Evolutionary conservation across 2,113 vertebrate species (phyloP).

Genomic region (Cettia cetti): DNA sequence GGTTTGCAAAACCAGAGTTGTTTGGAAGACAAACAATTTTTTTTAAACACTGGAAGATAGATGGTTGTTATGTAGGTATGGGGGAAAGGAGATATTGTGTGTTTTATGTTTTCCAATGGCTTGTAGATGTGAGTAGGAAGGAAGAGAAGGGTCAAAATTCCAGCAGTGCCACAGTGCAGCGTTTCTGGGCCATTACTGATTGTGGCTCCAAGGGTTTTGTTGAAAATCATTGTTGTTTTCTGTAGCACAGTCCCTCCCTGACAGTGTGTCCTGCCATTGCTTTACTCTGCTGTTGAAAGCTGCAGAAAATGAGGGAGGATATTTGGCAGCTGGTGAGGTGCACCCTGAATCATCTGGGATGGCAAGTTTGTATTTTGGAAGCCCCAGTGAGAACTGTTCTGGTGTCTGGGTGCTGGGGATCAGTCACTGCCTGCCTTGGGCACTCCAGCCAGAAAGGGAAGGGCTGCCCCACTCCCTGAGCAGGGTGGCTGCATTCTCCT

Average conservation of each 20-base stretch:
- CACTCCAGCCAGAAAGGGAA: rapidly evolving
- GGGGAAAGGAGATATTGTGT: background rate
- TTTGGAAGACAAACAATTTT: background rate
- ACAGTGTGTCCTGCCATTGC: background rate
- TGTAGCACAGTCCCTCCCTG: background rate
- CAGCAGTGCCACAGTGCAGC: background rate
- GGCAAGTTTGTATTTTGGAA: background rate
- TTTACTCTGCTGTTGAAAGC: background rate
- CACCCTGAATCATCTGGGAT: background rate
- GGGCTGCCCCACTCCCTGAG: background rate
- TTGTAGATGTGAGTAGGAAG: background rate
- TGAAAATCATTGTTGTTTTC: background rate
- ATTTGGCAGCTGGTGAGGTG: background rate
- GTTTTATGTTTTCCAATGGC: background rate
- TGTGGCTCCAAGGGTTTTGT: background rate
- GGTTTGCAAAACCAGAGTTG: background rate
- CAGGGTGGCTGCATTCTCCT: rapidly evolving
- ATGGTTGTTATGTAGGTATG: background rate
- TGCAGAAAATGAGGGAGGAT: background rate
- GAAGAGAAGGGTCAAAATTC: background rate
- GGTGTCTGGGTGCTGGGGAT: background rate
- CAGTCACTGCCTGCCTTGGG: background rate
- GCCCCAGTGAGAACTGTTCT: background rate
- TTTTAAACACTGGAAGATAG: background rate
- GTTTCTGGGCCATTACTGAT: background rate